phyloP scores from a whole-genome alignment of 1,140 invertebrate species.

The Cecropterus lyciades region DNA sequence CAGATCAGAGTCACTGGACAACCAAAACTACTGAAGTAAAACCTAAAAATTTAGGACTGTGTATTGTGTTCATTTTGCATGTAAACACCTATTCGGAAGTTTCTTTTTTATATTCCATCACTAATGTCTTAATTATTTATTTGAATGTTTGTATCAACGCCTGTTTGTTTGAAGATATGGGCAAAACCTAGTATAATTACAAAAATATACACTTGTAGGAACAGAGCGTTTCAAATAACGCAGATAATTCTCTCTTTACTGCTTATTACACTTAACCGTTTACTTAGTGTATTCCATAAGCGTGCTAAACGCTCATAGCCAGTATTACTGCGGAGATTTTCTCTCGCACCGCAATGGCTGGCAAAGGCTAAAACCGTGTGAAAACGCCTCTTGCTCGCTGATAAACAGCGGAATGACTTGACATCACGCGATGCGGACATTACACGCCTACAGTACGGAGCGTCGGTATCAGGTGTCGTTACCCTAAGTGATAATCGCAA shows the following conservation, averaged over 20 bases:
- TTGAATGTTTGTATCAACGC: too few relatives aligned
- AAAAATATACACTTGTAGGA: too few relatives aligned
- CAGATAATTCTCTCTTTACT: not conserved
- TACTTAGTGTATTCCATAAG: not conserved
- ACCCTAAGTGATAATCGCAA: constrained; percentile 1
- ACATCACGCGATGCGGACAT: constrained; percentile 18
- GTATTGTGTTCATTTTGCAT: too few relatives aligned
- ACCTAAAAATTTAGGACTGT: too few relatives aligned
- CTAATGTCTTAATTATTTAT: too few relatives aligned
- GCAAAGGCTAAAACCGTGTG: constrained; percentile 25
- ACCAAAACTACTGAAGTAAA: too few relatives aligned
- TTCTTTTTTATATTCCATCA: too few relatives aligned
- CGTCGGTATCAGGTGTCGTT: not conserved
- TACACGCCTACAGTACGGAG: not conserved
- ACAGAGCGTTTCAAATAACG: not conserved
- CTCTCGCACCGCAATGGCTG: not conserved
- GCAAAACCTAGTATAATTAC: too few relatives aligned
- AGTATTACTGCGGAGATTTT: constrained; percentile 2
- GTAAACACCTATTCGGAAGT: too few relatives aligned
- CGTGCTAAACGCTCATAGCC: constrained; percentile 1
- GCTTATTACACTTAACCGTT: not conserved
- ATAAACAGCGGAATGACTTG: constrained; percentile 25
- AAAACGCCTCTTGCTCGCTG: constrained; percentile 38
- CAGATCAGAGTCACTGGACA: too few relatives aligned
- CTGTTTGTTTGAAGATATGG: too few relatives aligned